Evolutionary conservation across 2,888 invertebrate species (phyloP).

Genomic region (Globia sparganii): DNA sequence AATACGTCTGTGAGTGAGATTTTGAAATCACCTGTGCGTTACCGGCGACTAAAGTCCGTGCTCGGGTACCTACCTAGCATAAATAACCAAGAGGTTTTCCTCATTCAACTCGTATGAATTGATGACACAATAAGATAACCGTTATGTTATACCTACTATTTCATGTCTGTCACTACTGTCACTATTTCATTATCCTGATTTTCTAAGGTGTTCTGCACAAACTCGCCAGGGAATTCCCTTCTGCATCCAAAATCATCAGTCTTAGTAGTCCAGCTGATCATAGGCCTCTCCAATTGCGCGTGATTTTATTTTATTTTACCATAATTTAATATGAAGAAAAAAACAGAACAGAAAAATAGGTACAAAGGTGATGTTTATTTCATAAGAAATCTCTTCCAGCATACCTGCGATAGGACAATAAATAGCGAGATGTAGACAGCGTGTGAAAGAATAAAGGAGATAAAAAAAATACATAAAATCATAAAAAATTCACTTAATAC

Average conservation of each 20-base stretch:
- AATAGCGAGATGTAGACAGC: too few relatives aligned
- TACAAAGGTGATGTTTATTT: too few relatives aligned
- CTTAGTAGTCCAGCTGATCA: background rate
- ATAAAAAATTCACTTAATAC: too few relatives aligned
- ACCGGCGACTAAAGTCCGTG: background rate
- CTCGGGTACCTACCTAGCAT: background rate
- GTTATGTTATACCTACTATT: too few relatives aligned
- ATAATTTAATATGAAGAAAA: too few relatives aligned
- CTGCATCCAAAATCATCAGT: background rate
- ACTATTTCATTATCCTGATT: background rate
- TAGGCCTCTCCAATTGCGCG: background rate
- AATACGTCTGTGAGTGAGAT: background rate
- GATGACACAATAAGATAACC: conserved; percentile 7
- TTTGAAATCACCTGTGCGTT: background rate
- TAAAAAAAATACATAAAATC: too few relatives aligned
- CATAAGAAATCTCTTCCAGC: too few relatives aligned
- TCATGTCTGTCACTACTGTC: too few relatives aligned
- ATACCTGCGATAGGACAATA: too few relatives aligned
- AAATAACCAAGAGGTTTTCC: conserved; percentile 3
- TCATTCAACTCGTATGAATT: background rate
- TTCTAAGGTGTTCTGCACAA: background rate
- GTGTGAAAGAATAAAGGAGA: too few relatives aligned
- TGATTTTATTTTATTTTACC: too few relatives aligned
- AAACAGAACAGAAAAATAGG: too few relatives aligned
- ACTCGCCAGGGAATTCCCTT: background rate